phyloP scores from a whole-genome alignment of 2,888 invertebrate species.

The Zygothrica quintamaculata region DNA sequence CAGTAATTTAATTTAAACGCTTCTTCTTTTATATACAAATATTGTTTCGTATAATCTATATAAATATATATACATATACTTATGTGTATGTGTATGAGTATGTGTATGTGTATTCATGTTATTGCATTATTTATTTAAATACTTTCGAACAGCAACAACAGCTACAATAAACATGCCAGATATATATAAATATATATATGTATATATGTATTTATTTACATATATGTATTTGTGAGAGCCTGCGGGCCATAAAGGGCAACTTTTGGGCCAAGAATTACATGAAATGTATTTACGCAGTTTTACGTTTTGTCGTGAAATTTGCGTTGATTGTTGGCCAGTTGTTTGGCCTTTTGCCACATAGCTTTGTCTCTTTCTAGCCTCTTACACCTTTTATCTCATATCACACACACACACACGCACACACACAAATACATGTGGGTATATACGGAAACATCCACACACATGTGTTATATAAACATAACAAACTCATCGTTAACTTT shows the following conservation, averaged over 20 bases:
- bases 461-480: constrained; percentile 76
- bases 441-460: constrained; percentile 6
- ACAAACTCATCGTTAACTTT: constrained; percentile 81
- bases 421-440: not conserved
- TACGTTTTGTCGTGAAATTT: constrained; percentile 79
- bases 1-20: constrained; percentile 49
- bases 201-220: not conserved
- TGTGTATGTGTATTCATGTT: constrained; percentile 33
- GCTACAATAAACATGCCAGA: constrained; percentile 48
- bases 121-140: constrained; percentile 71
- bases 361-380: constrained; percentile 7
- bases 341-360: constrained; percentile 2
- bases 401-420: constrained; percentile 5
- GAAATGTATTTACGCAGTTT: constrained; percentile 79
- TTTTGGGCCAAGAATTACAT: constrained; percentile 59
- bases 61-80: constrained; percentile 46
- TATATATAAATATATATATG: constrained; percentile 1
- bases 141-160: constrained; percentile 25
- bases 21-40: constrained; percentile 25
- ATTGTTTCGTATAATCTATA: not conserved
- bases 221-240: constrained; percentile 24
- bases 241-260: constrained; percentile 58
- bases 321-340: constrained; percentile 69
- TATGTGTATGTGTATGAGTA: constrained; percentile 21
- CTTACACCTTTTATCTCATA: not conserved